Base-by-base conservation (phyloP, 2,888 invertebrate genomes). In the Drosophila lutescens region DNA sequence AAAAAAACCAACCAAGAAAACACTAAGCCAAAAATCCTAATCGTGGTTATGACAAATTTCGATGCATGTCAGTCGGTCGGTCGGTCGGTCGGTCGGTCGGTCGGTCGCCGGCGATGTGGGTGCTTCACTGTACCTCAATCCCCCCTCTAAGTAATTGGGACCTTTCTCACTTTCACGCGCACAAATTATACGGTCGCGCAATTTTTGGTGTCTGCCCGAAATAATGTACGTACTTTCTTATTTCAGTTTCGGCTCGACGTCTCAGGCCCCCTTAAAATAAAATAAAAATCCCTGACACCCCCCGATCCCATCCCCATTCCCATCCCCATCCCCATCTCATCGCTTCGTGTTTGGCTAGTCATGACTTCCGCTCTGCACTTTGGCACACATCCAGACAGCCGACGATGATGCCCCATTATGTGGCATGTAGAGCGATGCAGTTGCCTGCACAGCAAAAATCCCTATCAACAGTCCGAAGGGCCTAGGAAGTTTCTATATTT, bases 141-240 rank as follows among this genome's bases (percentile, higher is more conserved):
- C 20, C 46, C n/a, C 36, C 80, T 12, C 78, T 79, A 79, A 84
- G 84, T 91, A 91, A 91, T 91, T 90, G 90, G 91, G 88, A 89
- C 90, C 87, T 91, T 90, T 90, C 89, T 90, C 91, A 91, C 90
- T 90, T 90, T 90, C 91, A 89, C 91, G 91, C 90, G 89, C 90
- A 80, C 86, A 89, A 83, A 88, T 89, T 85, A 87, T 87, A 78
- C 74, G 83, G 73, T 69, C 65, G 68, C 68, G 69, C 76, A 62
- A 74, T 60, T 71, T 65, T 83, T 71, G 68, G 68, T 77, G 82
- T 74, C 84, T 88, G 79, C 83, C 79, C 86, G 89, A 87, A 85
- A 85, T 88, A 85, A 87, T 85, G 86, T 85, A 74, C 76, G 67
- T 87, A 85, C 88, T 88, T 85, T 85, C 87, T 87, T 85, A 87